These are phyloP conservation scores for Leucophora obtusa DNA, from an alignment of 2,888 invertebrate species.

Conservation along the genomic window DNA sequence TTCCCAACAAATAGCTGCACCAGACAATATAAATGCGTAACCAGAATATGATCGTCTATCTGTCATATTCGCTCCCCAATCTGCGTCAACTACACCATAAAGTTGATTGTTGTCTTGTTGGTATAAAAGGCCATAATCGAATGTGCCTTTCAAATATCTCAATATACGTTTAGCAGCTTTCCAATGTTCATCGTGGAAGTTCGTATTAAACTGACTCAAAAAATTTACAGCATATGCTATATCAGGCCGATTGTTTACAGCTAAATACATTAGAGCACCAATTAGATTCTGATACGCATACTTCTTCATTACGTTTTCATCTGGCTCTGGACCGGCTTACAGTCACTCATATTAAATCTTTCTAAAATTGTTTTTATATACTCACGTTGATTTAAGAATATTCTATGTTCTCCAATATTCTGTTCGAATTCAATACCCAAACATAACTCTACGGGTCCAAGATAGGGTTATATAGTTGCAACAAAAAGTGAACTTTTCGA, in stretches of 20 bases:
- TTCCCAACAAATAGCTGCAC: conserved; percentile 59
- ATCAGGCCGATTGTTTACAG: conserved; percentile 50
- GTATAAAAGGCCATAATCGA: conserved; percentile 43
- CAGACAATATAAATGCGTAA: conserved; percentile 54
- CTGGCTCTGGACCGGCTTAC: conserved; percentile 22
- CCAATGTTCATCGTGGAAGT: conserved; percentile 58
- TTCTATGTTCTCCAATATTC: conserved; percentile 9
- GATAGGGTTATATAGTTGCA: no score
- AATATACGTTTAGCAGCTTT: conserved; percentile 61
- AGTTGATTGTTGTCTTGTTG: conserved; percentile 22
- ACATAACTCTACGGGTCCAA: conserved; percentile 16
- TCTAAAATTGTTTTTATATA: conserved; percentile 27
- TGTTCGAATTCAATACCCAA: conserved; percentile 31
- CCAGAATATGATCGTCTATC: conserved; percentile 58
- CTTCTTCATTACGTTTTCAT: conserved; percentile 34
- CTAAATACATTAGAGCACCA: conserved; percentile 52
- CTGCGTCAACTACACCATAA: conserved; percentile 56
- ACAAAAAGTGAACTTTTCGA: no score
- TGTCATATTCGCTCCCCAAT: conserved; percentile 54
- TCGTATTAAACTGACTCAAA: conserved; percentile 54
- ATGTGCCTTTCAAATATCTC: conserved; percentile 54
- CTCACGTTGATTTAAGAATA: conserved; percentile 18
- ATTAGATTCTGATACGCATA: conserved; percentile 52
- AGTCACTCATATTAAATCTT: conserved; percentile 32
- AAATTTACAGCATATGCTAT: conserved; percentile 20